phyloP scores from a whole-genome alignment of 2,888 invertebrate genomes.

The Drosophila prostipennis region DNA sequence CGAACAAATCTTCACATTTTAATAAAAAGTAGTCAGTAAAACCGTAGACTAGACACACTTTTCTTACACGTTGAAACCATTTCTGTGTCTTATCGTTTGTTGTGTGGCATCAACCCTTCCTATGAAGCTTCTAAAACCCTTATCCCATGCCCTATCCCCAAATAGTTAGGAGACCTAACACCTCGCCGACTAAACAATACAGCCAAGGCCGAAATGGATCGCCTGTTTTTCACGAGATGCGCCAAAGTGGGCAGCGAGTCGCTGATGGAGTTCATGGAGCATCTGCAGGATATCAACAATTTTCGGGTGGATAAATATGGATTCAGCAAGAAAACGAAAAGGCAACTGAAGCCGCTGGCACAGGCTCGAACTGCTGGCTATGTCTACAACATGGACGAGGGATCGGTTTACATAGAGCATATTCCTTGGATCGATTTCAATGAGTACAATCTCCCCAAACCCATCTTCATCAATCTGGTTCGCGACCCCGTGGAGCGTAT shows the following conservation, averaged over 20 bases:
- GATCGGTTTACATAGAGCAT: constrained; percentile 93
- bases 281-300: constrained; percentile 82
- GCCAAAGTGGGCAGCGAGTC: constrained; percentile 96
- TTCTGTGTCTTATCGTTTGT: constrained; percentile 45
- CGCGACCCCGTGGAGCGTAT: constrained; percentile 95
- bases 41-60: constrained; percentile 29
- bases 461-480: constrained; percentile 94
- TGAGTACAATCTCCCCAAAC: constrained; percentile 90
- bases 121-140: constrained; percentile 19
- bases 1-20: constrained; percentile 21
- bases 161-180: constrained; percentile 59
- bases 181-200: constrained; percentile 89
- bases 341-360: constrained; percentile 86
- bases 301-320: constrained; percentile 86
- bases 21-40: constrained; percentile 35
- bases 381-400: constrained; percentile 88
- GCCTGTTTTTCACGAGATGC: constrained; percentile 95
- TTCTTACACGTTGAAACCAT: constrained; percentile 26
- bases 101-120: constrained; percentile 40
- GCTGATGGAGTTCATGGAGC: constrained; percentile 88
- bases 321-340: constrained; percentile 31
- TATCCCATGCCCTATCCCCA: constrained; percentile 5
- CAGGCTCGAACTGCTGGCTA: constrained; percentile 89
- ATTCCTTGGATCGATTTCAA: constrained; percentile 95
- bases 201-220: constrained; percentile 88